Evolutionary conservation across 2,113 vertebrate genomes (phyloP), one percentile per base, ranked within the genome.

Genomic region (Cebus imitator): DNA sequence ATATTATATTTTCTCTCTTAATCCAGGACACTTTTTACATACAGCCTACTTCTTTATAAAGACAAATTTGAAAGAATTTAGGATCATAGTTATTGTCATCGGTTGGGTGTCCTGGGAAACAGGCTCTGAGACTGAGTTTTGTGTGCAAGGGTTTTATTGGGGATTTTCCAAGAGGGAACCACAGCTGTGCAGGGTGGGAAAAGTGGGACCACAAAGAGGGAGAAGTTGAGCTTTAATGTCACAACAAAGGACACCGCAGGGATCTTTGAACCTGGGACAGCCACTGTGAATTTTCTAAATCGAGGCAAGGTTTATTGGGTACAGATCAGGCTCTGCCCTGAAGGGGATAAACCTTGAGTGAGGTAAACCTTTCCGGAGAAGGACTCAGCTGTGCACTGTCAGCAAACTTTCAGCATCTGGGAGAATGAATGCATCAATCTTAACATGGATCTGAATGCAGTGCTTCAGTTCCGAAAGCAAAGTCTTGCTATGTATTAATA

Each of bases 171-270:
- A 55, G 80, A n/a, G 30, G 25, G 14, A 57, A 4, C 61, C 8
- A 32, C 48, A 95, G 27, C 25, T 45, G 20, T 9, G 10, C 14
- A 72, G 78, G 20, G 14, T 2, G 18, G 76, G 43, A 37, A 85
- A 2, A 18, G 25, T 3, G 17, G 64, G 9, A 43, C 5, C 50
- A 2, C 30, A 5, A 18, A 11, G 32, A 84, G 43, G 18, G 57
- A 13, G 35, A 43, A 37, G 32, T 17, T 21, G 17, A 78, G 4
- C 20, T 52, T 9, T 32, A 8, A 30, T 1, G 30, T 72, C 27
- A 23, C 70, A 27, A 0, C n/a, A 58, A 45, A 73, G 20, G 64
- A n/a, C 5, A 48, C 48, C 0, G 1, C 0, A 9, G 27, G 50
- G 55, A 50, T 35, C 43, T 66, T 37, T 88, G 43, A 17, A 5